Percentiles rank a stretch among this genome's conserved stretches.
These are phyloP conservation scores for Tetragnatha versicolor DNA, from an alignment of 1,140 invertebrate genomes.

Conservation along the genomic window DNA sequence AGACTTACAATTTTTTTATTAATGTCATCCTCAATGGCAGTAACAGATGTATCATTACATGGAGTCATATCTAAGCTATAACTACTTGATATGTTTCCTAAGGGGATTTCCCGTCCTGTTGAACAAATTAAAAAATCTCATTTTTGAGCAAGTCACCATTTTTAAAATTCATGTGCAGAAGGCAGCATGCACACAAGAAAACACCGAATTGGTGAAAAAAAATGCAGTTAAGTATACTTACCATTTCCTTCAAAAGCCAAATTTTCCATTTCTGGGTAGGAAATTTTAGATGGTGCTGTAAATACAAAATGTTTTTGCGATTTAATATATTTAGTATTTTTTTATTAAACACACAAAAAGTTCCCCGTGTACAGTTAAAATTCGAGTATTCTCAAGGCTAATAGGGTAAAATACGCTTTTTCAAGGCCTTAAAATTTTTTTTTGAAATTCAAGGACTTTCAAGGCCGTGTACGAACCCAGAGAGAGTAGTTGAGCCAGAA, in stretches of 20 bases:
- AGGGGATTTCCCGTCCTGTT: constrained; percentile 36
- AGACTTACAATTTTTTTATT: constrained; percentile 37
- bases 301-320: not conserved
- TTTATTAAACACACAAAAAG: too few relatives aligned
- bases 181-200: not conserved
- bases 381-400: too few relatives aligned
- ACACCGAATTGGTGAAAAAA: not conserved
- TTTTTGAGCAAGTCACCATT: not conserved
- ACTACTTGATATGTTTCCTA: constrained; percentile 35
- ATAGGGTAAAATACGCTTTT: too few relatives aligned
- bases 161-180: too few relatives aligned
- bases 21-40: constrained; percentile 18
- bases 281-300: constrained; percentile 38
- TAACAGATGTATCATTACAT: constrained; percentile 36
- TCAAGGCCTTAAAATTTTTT: too few relatives aligned
- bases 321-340: not conserved
- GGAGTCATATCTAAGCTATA: constrained; percentile 32
- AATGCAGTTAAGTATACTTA: not conserved
- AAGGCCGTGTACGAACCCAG: too few relatives aligned
- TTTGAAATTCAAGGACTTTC: not conserved
- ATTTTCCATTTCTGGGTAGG: constrained; percentile 48
- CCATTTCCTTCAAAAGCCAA: constrained; percentile 48
- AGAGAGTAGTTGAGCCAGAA: too few relatives aligned
- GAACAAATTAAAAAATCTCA: constrained; percentile 23
- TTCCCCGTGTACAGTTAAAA: too few relatives aligned